Conservation (phyloP, 2,797 vertebrate species). For the Mormyrus proboscirostris region DNA sequence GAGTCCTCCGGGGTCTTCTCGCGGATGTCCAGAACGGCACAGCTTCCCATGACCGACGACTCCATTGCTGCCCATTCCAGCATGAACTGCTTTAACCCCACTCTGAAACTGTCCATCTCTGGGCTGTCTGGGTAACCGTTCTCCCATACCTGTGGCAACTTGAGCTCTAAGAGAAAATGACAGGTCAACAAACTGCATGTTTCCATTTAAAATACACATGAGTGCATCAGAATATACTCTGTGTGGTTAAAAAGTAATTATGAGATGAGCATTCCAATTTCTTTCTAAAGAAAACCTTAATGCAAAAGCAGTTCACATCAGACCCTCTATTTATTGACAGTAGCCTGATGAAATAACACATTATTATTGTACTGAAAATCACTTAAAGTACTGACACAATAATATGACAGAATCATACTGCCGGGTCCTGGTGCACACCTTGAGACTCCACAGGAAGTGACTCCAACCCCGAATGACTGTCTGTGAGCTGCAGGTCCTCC, state of each 20-base stretch:
- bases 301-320: background rate
- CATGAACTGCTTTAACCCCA: slow-evolving; percentile 54
- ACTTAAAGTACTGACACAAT: background rate
- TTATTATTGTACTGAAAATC: background rate
- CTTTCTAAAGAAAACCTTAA: background rate
- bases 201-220: background rate
- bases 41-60: slow-evolving; percentile 37
- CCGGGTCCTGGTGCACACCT: slow-evolving; percentile 25
- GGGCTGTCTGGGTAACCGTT: slow-evolving; percentile 64
- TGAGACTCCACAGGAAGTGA: slow-evolving; percentile 44
- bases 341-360: background rate
- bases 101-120: slow-evolving; percentile 67
- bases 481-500: slow-evolving; percentile 18
- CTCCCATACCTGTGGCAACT: slow-evolving; percentile 55
- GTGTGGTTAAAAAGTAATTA: background rate
- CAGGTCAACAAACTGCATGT: background rate
- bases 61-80: slow-evolving; percentile 62
- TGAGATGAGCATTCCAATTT: background rate
- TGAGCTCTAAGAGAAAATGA: slow-evolving; percentile 43
- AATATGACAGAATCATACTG: background rate
- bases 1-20: slow-evolving; percentile 66
- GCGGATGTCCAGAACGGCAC: slow-evolving; percentile 61
- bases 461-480: slow-evolving; percentile 37
- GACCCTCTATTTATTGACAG: background rate
- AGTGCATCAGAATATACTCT: background rate